Conservation (phyloP, 2,888 invertebrate species). For the Resseliella maxima region DNA sequence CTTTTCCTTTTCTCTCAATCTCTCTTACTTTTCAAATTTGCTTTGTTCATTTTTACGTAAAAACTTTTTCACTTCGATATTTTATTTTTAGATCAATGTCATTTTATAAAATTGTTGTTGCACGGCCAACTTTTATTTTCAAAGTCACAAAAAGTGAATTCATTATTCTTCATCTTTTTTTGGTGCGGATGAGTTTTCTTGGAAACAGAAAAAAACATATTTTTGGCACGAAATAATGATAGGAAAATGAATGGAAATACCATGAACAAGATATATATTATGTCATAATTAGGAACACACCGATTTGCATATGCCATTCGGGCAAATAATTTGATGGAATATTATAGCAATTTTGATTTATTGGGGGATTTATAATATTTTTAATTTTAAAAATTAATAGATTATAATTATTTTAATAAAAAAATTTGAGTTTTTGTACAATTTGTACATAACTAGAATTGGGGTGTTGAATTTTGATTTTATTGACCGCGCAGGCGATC, state of each 20-base stretch:
- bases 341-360: too few relatives aligned
- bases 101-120: neutral
- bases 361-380: too few relatives aligned
- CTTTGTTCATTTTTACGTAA: neutral
- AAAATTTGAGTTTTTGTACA: too few relatives aligned
- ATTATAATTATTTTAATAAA: too few relatives aligned
- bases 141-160: neutral
- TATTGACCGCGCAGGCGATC: too few relatives aligned
- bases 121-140: too few relatives aligned
- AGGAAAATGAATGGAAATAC: neutral
- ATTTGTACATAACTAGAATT: too few relatives aligned
- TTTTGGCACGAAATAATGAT: neutral
- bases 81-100: slow-evolving; percentile 19
- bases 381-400: too few relatives aligned
- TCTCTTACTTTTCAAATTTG: neutral
- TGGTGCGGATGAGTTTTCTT: too few relatives aligned
- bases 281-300: neutral
- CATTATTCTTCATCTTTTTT: neutral
- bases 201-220: neutral
- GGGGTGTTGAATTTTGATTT: too few relatives aligned
- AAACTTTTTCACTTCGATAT: slow-evolving; percentile 25
- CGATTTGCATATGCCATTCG: too few relatives aligned
- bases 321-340: too few relatives aligned
- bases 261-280: neutral
- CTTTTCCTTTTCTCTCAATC: neutral